A percentile compares a stretch with the other conserved stretches of the same genome.
Conservation (phyloP, 1,140 invertebrate genomes). For the Bombus sibiricus region DNA sequence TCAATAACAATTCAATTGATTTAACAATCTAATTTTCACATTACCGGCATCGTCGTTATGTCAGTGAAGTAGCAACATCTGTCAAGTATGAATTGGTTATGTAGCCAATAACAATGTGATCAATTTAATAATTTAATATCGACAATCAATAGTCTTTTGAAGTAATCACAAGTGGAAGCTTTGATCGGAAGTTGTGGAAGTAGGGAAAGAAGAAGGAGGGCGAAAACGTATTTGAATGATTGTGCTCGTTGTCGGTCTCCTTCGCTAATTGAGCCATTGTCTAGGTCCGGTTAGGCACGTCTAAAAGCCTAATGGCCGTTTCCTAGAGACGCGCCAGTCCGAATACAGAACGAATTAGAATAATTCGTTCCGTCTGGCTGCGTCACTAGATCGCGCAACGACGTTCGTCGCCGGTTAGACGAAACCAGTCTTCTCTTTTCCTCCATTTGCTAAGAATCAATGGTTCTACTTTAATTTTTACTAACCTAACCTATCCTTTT, state of each 20-base stretch:
- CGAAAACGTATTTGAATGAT: slow-evolving; percentile 38
- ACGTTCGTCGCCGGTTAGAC: neutral
- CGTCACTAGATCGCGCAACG: slow-evolving; percentile 56
- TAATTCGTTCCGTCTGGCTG: slow-evolving; percentile 78
- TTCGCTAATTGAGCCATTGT: slow-evolving; percentile 69
- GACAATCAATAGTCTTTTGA: neutral
- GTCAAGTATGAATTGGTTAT: no score
- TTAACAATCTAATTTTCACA: no score
- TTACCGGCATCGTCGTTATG: no score
- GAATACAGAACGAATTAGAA: slow-evolving; percentile 77
- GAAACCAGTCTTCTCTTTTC: slow-evolving; percentile 8
- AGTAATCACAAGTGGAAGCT: neutral
- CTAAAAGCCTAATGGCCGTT: slow-evolving; percentile 73
- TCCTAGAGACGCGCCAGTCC: slow-evolving; percentile 75
- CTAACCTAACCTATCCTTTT: neutral
- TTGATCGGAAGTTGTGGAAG: slow-evolving; percentile 8
- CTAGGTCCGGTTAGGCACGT: slow-evolving; percentile 73
- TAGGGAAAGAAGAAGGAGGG: slow-evolving; percentile 13
- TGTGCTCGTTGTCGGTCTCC: slow-evolving; percentile 52
- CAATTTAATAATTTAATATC: neutral
- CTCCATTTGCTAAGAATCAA: neutral
- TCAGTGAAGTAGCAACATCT: no score
- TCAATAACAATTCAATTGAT: no score
- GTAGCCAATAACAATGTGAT: neutral
- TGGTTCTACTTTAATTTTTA: neutral